These are phyloP conservation scores for Amyelois transitella DNA, from an alignment of 1,140 invertebrate species.

Conservation along the genomic window DNA sequence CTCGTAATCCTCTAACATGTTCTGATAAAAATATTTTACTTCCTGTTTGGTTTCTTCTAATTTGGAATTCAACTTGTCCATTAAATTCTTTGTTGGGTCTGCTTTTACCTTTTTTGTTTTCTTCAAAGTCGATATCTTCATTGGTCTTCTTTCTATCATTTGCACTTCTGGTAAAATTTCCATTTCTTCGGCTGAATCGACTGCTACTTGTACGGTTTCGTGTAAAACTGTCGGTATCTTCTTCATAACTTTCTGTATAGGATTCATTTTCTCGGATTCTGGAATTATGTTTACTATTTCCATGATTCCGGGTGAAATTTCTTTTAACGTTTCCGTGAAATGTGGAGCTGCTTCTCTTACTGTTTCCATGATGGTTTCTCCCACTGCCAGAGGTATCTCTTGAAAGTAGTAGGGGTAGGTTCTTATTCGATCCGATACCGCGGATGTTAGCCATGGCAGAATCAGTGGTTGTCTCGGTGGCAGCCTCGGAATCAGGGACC, in stretches of 20 bases:
- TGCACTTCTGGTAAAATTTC: constrained; percentile 26
- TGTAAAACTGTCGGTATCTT: constrained; percentile 54
- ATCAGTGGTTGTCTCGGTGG: constrained; percentile 53
- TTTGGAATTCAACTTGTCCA: constrained; percentile 49
- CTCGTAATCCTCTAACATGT: constrained; percentile 54
- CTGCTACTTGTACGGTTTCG: constrained; percentile 53
- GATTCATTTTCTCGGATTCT: constrained; percentile 31
- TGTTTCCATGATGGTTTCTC: constrained; percentile 62
- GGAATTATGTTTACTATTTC: constrained; percentile 62
- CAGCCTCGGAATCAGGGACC: constrained; percentile 32
- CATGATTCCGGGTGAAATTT: constrained; percentile 60
- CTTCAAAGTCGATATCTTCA: constrained; percentile 25
- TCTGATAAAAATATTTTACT: constrained; percentile 48
- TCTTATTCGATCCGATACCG: constrained; percentile 58
- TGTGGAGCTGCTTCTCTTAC: constrained; percentile 60
- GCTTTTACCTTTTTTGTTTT: constrained; percentile 30
- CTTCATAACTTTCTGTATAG: constrained; percentile 52
- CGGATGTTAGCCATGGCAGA: constrained; percentile 55
- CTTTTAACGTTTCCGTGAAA: constrained; percentile 54
- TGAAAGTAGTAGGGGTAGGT: constrained; percentile 65
- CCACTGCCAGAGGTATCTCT: constrained; percentile 62
- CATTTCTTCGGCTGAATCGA: constrained; percentile 30
- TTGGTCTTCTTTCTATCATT: constrained; percentile 18
- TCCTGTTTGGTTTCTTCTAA: constrained; percentile 55
- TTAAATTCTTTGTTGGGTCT: constrained; percentile 38